phyloP scores from a whole-genome alignment of 2,113 vertebrate genomes.

The Herpetotheres cachinnans region DNA sequence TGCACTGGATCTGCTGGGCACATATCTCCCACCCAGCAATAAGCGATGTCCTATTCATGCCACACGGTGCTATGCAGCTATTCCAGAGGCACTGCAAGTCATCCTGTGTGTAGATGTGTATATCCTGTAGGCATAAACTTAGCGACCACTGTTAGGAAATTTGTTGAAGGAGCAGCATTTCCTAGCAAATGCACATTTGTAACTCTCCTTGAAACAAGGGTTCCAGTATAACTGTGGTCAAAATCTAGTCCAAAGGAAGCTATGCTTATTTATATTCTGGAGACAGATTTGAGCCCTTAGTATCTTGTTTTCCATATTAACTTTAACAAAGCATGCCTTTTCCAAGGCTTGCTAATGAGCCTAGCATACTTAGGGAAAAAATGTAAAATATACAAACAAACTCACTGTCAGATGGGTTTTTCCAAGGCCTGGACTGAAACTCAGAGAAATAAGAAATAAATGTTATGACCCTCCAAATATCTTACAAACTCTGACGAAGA shows the following conservation, averaged over 20 bases:
- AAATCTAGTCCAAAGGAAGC: conserved; percentile 40
- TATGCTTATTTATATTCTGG: conserved; percentile 56
- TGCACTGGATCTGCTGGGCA: neutral
- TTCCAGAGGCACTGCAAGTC: neutral
- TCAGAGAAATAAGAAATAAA: conserved; percentile 44
- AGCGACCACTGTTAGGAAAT: neutral
- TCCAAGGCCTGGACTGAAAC: conserved; percentile 52
- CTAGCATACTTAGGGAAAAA: conserved; percentile 45
- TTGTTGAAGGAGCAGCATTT: conserved; percentile 17
- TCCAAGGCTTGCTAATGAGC: conserved; percentile 46
- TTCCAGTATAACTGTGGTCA: conserved; percentile 44
- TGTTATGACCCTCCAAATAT: conserved; percentile 45
- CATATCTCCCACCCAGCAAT: neutral
- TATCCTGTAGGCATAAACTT: neutral
- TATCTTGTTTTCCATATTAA: conserved; percentile 61
- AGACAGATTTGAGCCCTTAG: conserved; percentile 36
- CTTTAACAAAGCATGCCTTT: conserved; percentile 48
- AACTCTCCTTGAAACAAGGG: conserved; percentile 31
- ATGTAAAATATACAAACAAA: conserved; percentile 65
- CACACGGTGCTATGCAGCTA: neutral
- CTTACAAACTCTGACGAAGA: conserved; percentile 37
- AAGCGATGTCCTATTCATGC: accelerated
- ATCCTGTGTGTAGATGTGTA: neutral
- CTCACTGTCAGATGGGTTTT: conserved; percentile 58
- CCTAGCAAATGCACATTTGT: neutral